These are phyloP conservation scores for Amyelois transitella DNA, from an alignment of 1,140 invertebrate genomes.

Conservation along the genomic window DNA sequence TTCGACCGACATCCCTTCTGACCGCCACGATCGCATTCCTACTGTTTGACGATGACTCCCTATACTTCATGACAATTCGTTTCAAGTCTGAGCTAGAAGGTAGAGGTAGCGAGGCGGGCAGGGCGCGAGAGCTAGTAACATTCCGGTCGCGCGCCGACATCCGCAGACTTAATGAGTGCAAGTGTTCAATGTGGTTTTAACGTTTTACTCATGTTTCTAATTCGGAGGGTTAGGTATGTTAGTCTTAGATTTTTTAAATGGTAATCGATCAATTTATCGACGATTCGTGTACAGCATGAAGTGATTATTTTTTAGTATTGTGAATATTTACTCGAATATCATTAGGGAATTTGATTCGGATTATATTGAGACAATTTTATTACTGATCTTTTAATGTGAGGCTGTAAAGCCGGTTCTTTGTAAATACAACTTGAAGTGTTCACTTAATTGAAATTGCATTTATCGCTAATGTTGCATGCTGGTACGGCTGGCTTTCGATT, in stretches of 20 bases:
- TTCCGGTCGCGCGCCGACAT: slow-evolving; percentile 16
- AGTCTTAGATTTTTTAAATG: slow-evolving; percentile 46
- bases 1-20: slow-evolving; percentile 4
- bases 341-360: slow-evolving; percentile 54
- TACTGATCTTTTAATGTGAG: slow-evolving; percentile 26
- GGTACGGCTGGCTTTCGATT: slow-evolving; percentile 26
- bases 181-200: slow-evolving; percentile 64
- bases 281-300: slow-evolving; percentile 51
- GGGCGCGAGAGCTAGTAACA: slow-evolving; percentile 13
- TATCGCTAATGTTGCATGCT: slow-evolving; percentile 68
- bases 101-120: slow-evolving; percentile 30
- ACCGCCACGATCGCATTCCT: slow-evolving; percentile 9
- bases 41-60: slow-evolving; percentile 31
- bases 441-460: slow-evolving; percentile 66
- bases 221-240: slow-evolving; percentile 50
- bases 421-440: slow-evolving; percentile 68
- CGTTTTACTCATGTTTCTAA: slow-evolving; percentile 61
- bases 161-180: slow-evolving; percentile 27
- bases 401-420: slow-evolving; percentile 36
- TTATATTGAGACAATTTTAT: slow-evolving; percentile 39
- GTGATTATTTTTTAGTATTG: slow-evolving; percentile 58
- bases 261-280: slow-evolving; percentile 41
- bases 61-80: slow-evolving; percentile 59
- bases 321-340: slow-evolving; percentile 73
- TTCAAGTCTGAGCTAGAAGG: slow-evolving; percentile 59